Evolutionary conservation across 2,797 vertebrate genomes (phyloP), one percentile per base, ranked within the genome.

Genomic region (Pyrrhura leucotis): DNA sequence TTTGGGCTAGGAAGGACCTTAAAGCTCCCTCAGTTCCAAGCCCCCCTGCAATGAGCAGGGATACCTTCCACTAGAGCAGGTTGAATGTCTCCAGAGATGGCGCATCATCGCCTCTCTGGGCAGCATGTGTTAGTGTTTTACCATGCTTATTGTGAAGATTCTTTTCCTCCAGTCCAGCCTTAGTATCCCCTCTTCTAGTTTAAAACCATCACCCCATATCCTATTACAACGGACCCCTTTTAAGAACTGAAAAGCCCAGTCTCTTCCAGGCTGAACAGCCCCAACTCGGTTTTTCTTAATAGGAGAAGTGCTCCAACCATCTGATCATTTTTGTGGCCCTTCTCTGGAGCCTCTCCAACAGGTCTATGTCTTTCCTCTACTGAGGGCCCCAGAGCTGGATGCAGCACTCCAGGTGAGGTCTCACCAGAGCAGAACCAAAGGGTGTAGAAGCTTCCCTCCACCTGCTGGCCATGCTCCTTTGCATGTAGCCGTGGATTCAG

Each of bases 201-300:
- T 56, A 10, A 56, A 56, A 23, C 54, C 6, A 4, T 33, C 54
- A 54, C 31, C 8, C 19, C 53, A 33, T 23, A 10, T 23, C n/a
- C n/a, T 33, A 33, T 23, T 56, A 14, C 21, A 56, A 23, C 14
- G 33, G 54, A 22, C n/a, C 21, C 21, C 9, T 56, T 15, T 56
- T 56, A 23, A 33, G 21, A 56, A 56, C n/a, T 56, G n/a, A 33
- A 56, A 56, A n/a, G n/a, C 21, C 9, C 54, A 33, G n/a, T 7
- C 21, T 56, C 9, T 21, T 56, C 21, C 54, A 56, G 13, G 54
- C 54, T 33, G n/a, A 33, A 33, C n/a, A 33, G 10, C n/a, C n/a
- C 6, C 21, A 10, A 33, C n/a, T 23, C 0, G 4, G n/a, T 7
- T 23, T 23, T 56, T 33, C n/a, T n/a, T 33, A 3, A 3, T 5